Percentiles rank a stretch among this genome's conserved stretches.
These are phyloP conservation scores for Reinhardtius hippoglossoides DNA, from an alignment of 2,113 vertebrate species.

Conservation along the genomic window DNA sequence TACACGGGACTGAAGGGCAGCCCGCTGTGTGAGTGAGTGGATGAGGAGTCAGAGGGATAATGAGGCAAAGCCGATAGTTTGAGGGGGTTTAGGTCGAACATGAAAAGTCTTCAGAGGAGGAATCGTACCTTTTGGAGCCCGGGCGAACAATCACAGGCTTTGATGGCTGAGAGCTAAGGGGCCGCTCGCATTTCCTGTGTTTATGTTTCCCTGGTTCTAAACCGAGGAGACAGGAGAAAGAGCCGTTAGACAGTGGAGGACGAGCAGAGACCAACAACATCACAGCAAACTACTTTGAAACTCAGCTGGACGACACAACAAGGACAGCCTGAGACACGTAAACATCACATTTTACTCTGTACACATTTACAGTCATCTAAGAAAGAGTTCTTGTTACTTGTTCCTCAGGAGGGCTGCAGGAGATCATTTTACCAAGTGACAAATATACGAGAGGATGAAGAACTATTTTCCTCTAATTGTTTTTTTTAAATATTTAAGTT, in stretches of 20 bases:
- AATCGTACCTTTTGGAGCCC: slow-evolving; percentile 78
- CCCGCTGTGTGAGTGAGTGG: background rate
- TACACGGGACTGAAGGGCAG: background rate
- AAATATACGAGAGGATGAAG: too few relatives aligned
- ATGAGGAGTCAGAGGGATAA: background rate
- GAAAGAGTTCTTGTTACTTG: too few relatives aligned
- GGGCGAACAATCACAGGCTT: slow-evolving; percentile 74
- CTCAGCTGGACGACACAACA: too few relatives aligned
- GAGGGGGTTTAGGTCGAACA: background rate
- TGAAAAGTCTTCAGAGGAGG: background rate
- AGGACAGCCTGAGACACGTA: background rate
- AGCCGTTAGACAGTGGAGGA: background rate
- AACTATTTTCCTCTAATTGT: too few relatives aligned
- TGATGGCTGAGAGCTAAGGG: slow-evolving; percentile 65
- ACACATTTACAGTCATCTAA: too few relatives aligned
- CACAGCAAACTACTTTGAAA: background rate
- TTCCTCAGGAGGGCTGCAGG: too few relatives aligned
- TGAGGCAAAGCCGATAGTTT: background rate
- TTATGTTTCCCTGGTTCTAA: slow-evolving; percentile 81
- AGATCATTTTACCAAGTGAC: too few relatives aligned
- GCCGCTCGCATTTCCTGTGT: slow-evolving; percentile 83
- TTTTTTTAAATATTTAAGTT: too few relatives aligned
- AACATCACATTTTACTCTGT: too few relatives aligned
- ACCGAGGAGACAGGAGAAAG: slow-evolving; percentile 26
- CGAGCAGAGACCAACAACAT: background rate